Base-by-base conservation (phyloP, 2,888 invertebrate genomes). In the Scelioninae gen. 1 region DNA sequence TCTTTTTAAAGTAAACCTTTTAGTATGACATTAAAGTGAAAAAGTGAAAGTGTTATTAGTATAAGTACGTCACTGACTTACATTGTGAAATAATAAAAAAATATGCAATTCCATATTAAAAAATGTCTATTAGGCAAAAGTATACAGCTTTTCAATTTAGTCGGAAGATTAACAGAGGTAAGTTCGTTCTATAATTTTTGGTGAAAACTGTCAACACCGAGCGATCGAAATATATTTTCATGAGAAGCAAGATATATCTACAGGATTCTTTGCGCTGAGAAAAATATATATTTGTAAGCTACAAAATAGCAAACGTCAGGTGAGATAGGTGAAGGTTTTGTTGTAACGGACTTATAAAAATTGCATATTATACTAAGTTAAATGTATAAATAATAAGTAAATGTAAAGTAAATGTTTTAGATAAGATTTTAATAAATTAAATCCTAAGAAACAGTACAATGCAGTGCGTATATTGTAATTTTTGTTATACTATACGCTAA, bases 331-430 rank as follows among this genome's bases (percentile, higher is more conserved):
- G 5, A 34, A 56, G 0, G 55, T 56, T 34, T 34, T 34, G 34
- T 32, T 56, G 32, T 32, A 32, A 56, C 34, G 34, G 55, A 13
- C 9, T 10, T 15, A 11, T 11, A 55, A 55, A 55, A 55, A 15
- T 55, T 55, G 55, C 55, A 55, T 15, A 32, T 34, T 8, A 10
- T n/a, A 8, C 55, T 15, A 55, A 34, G 55, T 55, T 55, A 34
- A 55, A 55, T 55, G 34, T 29, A 34, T 55, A 34, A 55, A 55
- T 55, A 55, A n/a, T n/a, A n/a, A n/a, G n/a, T n/a, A n/a, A n/a
- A n/a, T n/a, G n/a, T n/a, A n/a, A n/a, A n/a, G n/a, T n/a, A n/a
- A n/a, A n/a, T n/a, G n/a, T n/a, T n/a, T n/a, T n/a, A n/a, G n/a
- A n/a, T n/a, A n/a, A n/a, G n/a, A n/a, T n/a, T n/a, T n/a, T n/a